Base-by-base conservation (phyloP, 2,797 vertebrate genomes). In the Varecia variegata region DNA sequence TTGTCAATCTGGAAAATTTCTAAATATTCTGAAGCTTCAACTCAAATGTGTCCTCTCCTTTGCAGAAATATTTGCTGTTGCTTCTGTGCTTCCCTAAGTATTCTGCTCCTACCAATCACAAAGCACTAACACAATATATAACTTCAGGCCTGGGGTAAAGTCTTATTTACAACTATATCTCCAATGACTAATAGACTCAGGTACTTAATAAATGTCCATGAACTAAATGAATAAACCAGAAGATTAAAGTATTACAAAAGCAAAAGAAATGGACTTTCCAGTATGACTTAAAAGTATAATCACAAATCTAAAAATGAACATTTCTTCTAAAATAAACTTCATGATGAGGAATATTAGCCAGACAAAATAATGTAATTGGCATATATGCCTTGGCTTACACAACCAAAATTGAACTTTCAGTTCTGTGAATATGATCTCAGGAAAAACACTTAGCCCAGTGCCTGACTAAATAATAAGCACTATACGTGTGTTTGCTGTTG, bases 291-390 rank as follows among this genome's bases (percentile, higher is more conserved):
- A 81, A 97, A 92, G 47, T 35, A 93, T 83, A 88, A 90, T 86
- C n/a, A 86, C 15, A 38, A 93, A 93, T 67, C 50, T 94, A 86
- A 95, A 96, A 96, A n/a, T 35, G 40, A 95, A 81, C 7, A 91
- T 47, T 82, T 90, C 30, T 95, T 88, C 86, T 86, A 95, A 74
- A 95, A 86, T 58, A 86, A 95, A 94, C 86, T 95, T 84, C 58
- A 90, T 32, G 50, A 67, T 83, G 13, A 81, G 38, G 47, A 95
- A 87, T 84, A 92, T 70, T 68, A 95, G 45, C 40, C 60, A 95
- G 89, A 92, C 20, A 89, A 95, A 89, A 97, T 52, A 95, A 88
- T 84, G 58, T 74, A 71, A 73, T 85, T 17, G 50, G 90, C 40
- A 79, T 70, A 85, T 35, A 84, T 43, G 5, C 25, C 38, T 91